Conservation (phyloP, 2,888 invertebrate genomes). For the Monoplex corrugatus region DNA sequence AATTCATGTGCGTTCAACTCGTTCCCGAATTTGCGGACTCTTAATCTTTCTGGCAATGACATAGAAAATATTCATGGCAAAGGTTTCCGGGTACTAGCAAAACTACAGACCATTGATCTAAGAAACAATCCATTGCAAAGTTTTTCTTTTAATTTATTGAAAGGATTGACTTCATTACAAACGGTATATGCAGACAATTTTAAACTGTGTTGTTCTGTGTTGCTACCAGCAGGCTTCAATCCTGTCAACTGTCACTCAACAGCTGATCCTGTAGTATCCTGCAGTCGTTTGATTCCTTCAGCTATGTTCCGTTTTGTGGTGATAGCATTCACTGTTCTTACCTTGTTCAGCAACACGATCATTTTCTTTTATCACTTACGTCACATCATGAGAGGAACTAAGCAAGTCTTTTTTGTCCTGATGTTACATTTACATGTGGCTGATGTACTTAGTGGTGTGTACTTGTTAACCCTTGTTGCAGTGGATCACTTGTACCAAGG, state of each 20-base stretch:
- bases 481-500: no score
- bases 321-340: neutral
- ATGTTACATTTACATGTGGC: neutral
- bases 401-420: neutral
- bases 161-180: neutral
- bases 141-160: neutral
- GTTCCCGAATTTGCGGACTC: neutral
- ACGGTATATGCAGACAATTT: neutral
- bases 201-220: neutral
- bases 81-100: neutral
- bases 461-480: no score
- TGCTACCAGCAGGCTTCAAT: conserved; percentile 6
- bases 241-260: neutral
- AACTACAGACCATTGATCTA: neutral
- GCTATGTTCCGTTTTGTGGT: neutral
- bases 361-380: neutral
- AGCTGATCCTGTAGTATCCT: neutral
- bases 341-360: neutral
- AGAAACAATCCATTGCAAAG: neutral
- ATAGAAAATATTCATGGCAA: neutral
- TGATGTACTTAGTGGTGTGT: neutral
- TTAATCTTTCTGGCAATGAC: neutral
- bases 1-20: neutral
- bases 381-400: neutral
- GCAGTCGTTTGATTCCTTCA: neutral